Conservation (phyloP, 92 coral and sea anemone genomes). For the Pocillopora grandis region DNA sequence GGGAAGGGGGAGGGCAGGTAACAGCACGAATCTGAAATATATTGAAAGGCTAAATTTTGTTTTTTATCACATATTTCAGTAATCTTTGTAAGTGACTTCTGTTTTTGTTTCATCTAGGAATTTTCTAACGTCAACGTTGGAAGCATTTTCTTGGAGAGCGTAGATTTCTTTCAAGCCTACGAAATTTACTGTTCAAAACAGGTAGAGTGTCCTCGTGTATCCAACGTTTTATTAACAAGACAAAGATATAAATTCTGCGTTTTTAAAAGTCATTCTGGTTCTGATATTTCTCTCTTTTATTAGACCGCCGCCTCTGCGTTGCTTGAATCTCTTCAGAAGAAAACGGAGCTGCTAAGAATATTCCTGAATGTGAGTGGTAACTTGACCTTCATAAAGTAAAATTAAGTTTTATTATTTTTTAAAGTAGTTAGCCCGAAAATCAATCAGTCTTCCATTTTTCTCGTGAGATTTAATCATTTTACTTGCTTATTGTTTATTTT, state of each 20-base stretch:
- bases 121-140: conserved; percentile 92
- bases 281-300: too few relatives aligned
- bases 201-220: conserved; percentile 34
- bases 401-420: neutral
- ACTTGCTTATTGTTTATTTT: neutral
- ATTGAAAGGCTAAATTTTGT: neutral
- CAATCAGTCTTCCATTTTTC: neutral
- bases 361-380: conserved; percentile 75
- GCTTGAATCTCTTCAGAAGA: conserved; percentile 89
- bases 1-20: too few relatives aligned
- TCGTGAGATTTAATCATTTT: neutral
- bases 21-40: too few relatives aligned
- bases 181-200: conserved; percentile 97
- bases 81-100: neutral
- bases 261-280: neutral
- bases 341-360: conserved; percentile 81
- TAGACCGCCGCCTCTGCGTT: conserved; percentile 76
- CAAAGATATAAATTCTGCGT: neutral
- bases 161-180: conserved; percentile 95
- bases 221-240: neutral
- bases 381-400: too few relatives aligned
- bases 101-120: conserved; percentile 54
- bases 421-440: neutral
- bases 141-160: conserved; percentile 81
- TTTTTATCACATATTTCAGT: neutral